phyloP scores from a whole-genome alignment of 2,888 invertebrate genomes.

The Phymatocera aterrima region DNA sequence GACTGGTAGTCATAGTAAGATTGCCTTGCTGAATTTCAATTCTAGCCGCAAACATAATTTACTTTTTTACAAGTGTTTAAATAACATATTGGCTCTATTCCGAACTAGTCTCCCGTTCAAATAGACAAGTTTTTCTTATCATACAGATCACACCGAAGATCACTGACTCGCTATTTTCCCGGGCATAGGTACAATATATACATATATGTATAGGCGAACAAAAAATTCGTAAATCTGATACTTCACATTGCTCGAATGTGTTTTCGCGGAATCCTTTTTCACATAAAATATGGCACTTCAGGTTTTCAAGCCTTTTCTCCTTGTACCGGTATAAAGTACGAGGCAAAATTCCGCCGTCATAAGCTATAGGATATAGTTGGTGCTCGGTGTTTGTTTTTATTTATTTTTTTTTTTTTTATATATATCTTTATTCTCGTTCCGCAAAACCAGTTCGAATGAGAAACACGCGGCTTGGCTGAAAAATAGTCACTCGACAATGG shows the following conservation, averaged over 20 bases:
- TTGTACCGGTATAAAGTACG: too few relatives aligned
- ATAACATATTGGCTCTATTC: slow-evolving; percentile 32
- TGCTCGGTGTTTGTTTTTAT: not conserved
- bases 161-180: too few relatives aligned
- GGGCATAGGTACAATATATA: too few relatives aligned
- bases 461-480: slow-evolving; percentile 4
- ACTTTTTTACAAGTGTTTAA: slow-evolving; percentile 38
- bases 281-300: too few relatives aligned
- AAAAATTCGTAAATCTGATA: too few relatives aligned
- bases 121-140: not conserved
- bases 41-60: slow-evolving; percentile 40
- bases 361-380: not conserved
- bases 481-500: slow-evolving; percentile 31
- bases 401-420: not conserved
- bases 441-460: slow-evolving; percentile 31
- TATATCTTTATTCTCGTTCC: slow-evolving; percentile 21
- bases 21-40: slow-evolving; percentile 37
- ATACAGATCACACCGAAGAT: too few relatives aligned
- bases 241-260: too few relatives aligned
- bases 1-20: not conserved
- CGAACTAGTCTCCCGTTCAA: not conserved
- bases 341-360: slow-evolving; percentile 21
- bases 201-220: too few relatives aligned
- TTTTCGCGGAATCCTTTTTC: too few relatives aligned
- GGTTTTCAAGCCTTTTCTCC: too few relatives aligned